Evolutionary conservation across 53 echinoderm and acorn worm species (phyloP).

Genomic region (Hippasteria phrygiana): DNA sequence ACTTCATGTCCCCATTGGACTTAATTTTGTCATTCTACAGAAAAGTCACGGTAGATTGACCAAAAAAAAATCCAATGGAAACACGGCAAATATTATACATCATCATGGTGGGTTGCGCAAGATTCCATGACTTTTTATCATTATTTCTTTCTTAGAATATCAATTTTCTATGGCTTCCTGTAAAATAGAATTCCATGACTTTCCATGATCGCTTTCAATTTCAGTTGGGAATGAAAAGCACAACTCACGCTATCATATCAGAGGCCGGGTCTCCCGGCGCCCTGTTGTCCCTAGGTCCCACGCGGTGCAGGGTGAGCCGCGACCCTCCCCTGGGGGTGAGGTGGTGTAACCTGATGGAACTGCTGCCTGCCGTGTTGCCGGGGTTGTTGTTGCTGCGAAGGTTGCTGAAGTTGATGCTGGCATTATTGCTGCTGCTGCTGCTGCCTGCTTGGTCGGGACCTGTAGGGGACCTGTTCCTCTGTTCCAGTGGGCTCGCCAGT

Average conservation of each 20-base stretch:
- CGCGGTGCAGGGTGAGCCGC: slow-evolving; percentile 47
- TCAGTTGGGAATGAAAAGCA: too few species aligned
- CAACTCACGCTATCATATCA: slow-evolving; percentile 81
- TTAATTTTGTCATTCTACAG: too few species aligned
- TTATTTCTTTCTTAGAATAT: too few species aligned
- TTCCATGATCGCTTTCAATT: too few species aligned
- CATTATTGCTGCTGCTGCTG: slow-evolving; percentile 18
- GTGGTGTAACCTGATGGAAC: slow-evolving; percentile 15
- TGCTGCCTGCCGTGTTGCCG: slow-evolving; percentile 10
- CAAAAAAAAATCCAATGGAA: too few species aligned
- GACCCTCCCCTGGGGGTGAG: slow-evolving; percentile 18
- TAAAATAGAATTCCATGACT: too few species aligned
- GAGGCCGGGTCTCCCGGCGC: slow-evolving; percentile 68
- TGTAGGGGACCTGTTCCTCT: neutral
- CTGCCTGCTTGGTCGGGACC: slow-evolving; percentile 13
- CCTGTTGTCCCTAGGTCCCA: slow-evolving; percentile 51
- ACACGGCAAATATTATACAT: too few species aligned
- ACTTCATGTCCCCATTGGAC: too few species aligned
- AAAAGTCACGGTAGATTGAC: too few species aligned
- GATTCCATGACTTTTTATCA: too few species aligned
- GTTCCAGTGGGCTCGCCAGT: neutral
- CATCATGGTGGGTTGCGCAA: too few species aligned
- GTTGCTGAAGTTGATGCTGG: slow-evolving; percentile 15
- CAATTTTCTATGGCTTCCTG: too few species aligned
- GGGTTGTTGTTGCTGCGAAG: neutral